These are phyloP conservation scores for Lagorchestes hirsutus DNA, from an alignment of 2,797 vertebrate species.

Conservation along the genomic window DNA sequence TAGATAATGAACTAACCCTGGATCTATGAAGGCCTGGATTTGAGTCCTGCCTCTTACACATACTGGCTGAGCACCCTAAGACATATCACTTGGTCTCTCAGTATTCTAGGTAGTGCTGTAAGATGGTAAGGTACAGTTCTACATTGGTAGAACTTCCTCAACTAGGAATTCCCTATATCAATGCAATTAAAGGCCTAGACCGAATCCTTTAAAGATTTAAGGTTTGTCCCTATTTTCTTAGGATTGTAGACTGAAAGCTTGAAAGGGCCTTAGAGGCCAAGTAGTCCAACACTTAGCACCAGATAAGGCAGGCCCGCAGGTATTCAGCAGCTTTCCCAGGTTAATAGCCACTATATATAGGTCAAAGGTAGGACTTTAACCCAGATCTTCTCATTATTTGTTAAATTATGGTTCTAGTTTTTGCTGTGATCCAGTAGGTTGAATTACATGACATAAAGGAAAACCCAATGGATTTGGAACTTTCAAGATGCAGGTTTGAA, in stretches of 20 bases:
- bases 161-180: no score
- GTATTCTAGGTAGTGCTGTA: no score
- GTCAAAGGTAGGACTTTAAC: not conserved
- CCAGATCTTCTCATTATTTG: not conserved
- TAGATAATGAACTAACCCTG: no score
- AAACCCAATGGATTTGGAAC: slow-evolving; percentile 12
- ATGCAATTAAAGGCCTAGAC: no score
- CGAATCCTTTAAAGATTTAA: no score
- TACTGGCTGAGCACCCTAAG: no score
- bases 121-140: no score
- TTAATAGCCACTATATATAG: not conserved
- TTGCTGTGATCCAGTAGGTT: slow-evolving; percentile 26
- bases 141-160: no score
- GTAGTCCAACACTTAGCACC: not conserved
- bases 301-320: not conserved
- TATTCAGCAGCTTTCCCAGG: not conserved
- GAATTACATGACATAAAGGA: slow-evolving; percentile 45
- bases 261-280: not conserved
- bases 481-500: not conserved
- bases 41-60: no score
- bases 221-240: no score
- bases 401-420: slow-evolving; percentile 47
- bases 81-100: no score
- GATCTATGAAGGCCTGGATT: no score
- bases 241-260: not conserved